Base-by-base conservation (phyloP, 2,888 invertebrate species). In the Parelbella ahira region DNA sequence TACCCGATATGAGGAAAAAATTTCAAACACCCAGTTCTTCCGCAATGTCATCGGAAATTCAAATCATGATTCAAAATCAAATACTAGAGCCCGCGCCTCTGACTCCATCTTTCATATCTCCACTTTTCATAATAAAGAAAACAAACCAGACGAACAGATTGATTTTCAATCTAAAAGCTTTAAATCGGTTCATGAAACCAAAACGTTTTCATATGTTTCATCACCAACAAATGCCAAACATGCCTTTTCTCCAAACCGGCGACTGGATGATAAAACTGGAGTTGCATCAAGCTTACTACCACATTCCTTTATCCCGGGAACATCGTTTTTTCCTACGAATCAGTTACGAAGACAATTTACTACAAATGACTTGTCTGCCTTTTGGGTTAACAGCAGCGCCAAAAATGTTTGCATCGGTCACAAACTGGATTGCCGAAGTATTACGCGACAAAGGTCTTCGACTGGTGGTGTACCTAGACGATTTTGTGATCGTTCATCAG, bases 311-410 rank as follows among this genome's bases (percentile, higher is more conserved):
- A 13, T 7, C 8, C 10, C 5, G 11, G 4, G 9, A 27, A 11
- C 47, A 50, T 23, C 29, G 48, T 20, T 10, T 41, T 2, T 50
- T 29, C 24, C 37, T 47, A 1, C 46, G 44, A 1, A 10, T 49
- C 37, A 46, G 44, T n/a, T 47, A 47, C 37, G 6, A 23, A 2
- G 44, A 11, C 13, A 13, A n/a, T 3, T 6, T 51, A 2, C 36
- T 47, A 3, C 51, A 54, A 13, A 45, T 51, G 45, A 50, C 46
- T 4, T 51, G 47, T 21, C 45, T 53, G 2, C 49, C 48, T 7
- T 53, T 53, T 24, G 51, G 53, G 8, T 29, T 53, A 19, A 33
- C 46, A 8, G 41, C 49, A 12, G 45, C 50, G n/a, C 51, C 51
- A 6, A 19, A 29, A 4, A 48, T 50, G 10, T 52, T 52, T 36